Conservation (phyloP, 2,797 vertebrate genomes). For the Gadopsis marmoratus region DNA sequence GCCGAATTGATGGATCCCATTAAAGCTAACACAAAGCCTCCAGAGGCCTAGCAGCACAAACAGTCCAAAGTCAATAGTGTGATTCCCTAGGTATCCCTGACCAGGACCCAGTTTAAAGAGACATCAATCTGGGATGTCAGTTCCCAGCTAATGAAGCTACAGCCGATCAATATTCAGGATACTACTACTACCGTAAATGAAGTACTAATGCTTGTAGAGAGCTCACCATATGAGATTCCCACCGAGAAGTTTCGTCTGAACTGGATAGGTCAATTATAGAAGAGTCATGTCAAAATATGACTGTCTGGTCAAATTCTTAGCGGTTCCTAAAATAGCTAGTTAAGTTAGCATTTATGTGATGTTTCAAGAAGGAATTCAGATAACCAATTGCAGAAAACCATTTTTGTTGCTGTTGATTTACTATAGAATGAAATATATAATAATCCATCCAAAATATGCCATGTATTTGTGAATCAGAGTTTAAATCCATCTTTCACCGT, state of each 20-base stretch:
- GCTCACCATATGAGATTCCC: constrained; percentile 65
- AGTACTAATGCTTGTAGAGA: constrained; percentile 85
- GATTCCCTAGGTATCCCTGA: constrained; percentile 88
- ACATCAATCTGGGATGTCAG: constrained; percentile 92
- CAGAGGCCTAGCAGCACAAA: constrained; percentile 82
- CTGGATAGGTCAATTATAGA: background rate
- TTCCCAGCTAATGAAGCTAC: constrained; percentile 91
- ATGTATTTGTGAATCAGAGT: background rate
- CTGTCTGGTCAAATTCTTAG: constrained; percentile 13
- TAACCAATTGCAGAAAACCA: background rate
- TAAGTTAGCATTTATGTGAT: background rate
- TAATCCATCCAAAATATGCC: background rate
- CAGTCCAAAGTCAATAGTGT: constrained; percentile 85
- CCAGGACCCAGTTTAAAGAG: constrained; percentile 89
- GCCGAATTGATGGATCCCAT: constrained; percentile 90
- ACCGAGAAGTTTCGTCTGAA: constrained; percentile 52
- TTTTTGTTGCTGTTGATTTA: background rate
- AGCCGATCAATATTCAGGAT: constrained; percentile 90
- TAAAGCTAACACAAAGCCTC: constrained; percentile 85
- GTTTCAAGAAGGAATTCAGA: background rate
- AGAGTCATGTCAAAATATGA: constrained; percentile 12
- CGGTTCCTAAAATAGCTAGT: background rate
- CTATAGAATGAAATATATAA: background rate
- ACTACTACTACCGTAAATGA: constrained; percentile 85
- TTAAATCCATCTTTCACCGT: background rate